A percentile compares a stretch with the other conserved stretches of the same genome.
Conservation (phyloP, 2,113 vertebrate genomes). For the Macrotus californicus region DNA sequence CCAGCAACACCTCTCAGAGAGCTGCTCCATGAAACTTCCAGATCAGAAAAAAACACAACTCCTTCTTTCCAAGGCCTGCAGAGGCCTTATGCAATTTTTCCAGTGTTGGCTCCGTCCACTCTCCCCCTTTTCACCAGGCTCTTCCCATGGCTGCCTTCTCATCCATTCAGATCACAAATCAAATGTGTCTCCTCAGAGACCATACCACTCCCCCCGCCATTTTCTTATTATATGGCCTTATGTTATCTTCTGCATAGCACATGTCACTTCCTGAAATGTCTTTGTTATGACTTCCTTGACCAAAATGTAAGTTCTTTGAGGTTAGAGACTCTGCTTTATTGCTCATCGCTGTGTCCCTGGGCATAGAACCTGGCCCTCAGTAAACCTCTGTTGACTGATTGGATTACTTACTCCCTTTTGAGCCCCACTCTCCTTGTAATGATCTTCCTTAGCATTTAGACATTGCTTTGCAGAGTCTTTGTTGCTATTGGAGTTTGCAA, state of each 20-base stretch:
- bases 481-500: neutral
- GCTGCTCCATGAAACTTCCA: neutral
- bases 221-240: neutral
- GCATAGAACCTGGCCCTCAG: neutral
- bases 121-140: neutral
- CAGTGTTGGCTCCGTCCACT: neutral
- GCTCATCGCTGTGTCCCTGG: neutral
- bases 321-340: neutral
- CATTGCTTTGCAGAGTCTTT: neutral
- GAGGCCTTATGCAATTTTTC: neutral
- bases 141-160: neutral
- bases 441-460: neutral
- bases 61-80: neutral
- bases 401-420: neutral
- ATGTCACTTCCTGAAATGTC: neutral
- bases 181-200: neutral
- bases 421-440: neutral
- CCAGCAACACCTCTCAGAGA: neutral
- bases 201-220: neutral
- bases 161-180: neutral
- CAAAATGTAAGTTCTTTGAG: neutral
- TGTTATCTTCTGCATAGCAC: neutral
- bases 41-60: neutral
- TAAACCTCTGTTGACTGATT: neutral
- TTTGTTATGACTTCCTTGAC: neutral